These are phyloP conservation scores for Ciconia stormi DNA, from an alignment of 2,113 vertebrate species.

Conservation along the genomic window DNA sequence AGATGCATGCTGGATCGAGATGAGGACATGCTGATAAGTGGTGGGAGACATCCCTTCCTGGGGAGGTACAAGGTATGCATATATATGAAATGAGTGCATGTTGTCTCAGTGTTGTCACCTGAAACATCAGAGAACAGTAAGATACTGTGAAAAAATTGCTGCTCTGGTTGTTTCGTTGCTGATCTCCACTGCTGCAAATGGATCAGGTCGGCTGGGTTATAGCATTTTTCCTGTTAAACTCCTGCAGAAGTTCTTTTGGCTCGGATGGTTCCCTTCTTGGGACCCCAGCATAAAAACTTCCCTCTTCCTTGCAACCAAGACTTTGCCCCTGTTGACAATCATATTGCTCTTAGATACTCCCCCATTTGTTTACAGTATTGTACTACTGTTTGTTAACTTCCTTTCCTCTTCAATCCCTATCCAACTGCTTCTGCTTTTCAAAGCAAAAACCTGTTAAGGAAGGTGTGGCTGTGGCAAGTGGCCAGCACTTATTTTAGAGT, in stretches of 20 bases:
- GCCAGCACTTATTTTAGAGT: not conserved
- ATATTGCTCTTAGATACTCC: not conserved
- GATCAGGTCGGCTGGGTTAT: not conserved
- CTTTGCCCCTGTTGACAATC: not conserved
- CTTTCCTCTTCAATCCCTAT: not conserved
- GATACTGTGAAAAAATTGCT: not conserved
- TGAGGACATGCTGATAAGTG: slow-evolving; percentile 94
- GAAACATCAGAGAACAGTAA: not conserved
- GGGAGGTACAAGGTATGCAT: slow-evolving; percentile 87
- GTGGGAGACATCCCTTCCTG: slow-evolving; percentile 92
- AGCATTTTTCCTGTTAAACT: not conserved
- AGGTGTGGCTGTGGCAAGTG: not conserved
- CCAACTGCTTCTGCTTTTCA: not conserved
- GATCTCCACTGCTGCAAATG: not conserved
- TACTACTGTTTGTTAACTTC: not conserved
- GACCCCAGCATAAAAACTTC: not conserved
- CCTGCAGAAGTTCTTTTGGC: not conserved
- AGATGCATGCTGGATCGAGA: slow-evolving; percentile 95
- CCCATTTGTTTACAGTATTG: not conserved
- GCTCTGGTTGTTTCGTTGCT: not conserved
- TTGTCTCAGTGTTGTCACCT: not conserved
- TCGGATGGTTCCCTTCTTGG: not conserved
- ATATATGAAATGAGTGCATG: not conserved
- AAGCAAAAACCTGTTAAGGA: not conserved
- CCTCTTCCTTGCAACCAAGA: not conserved